Evolutionary conservation across 2,888 invertebrate genomes (phyloP).

Genomic region (Epiblema foenella): DNA sequence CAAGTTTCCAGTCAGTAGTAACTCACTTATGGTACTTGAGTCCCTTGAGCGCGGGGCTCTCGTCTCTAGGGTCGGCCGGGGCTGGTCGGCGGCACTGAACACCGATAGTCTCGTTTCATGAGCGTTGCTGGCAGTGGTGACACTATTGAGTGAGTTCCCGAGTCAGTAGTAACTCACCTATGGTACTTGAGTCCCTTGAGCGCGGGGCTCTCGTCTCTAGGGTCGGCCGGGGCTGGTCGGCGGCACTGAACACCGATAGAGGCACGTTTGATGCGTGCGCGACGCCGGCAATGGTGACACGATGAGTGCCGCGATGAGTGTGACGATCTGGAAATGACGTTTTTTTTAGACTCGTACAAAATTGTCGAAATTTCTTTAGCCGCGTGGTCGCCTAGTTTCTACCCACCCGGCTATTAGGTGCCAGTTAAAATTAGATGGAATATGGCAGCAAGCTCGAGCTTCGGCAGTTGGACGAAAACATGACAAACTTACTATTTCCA

Average conservation of each 20-base stretch:
- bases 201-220: conserved; percentile 72
- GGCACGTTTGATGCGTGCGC: conserved; percentile 88
- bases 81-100: conserved; percentile 86
- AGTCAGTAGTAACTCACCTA: conserved; percentile 57
- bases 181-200: conserved; percentile 79
- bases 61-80: conserved; percentile 80
- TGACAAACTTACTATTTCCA: not conserved
- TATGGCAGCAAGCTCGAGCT: no score
- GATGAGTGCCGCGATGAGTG: conserved; percentile 66
- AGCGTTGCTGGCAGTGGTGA: conserved; percentile 89
- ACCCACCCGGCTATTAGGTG: no score
- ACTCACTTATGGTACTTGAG: conserved; percentile 78
- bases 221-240: conserved; percentile 72
- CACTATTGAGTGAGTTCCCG: no score
- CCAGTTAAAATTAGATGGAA: no score
- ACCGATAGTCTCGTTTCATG: conserved; percentile 88
- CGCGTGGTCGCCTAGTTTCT: no score
- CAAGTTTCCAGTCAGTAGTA: no score
- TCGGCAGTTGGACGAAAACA: no score
- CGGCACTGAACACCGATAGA: conserved; percentile 90
- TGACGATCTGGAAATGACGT: conserved; percentile 58
- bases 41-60: conserved; percentile 72
- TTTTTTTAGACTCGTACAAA: no score
- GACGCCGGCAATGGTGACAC: conserved; percentile 88
- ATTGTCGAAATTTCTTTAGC: no score